Conservation (phyloP, 2,888 invertebrate genomes). For the Adelognathus sp. region DNA sequence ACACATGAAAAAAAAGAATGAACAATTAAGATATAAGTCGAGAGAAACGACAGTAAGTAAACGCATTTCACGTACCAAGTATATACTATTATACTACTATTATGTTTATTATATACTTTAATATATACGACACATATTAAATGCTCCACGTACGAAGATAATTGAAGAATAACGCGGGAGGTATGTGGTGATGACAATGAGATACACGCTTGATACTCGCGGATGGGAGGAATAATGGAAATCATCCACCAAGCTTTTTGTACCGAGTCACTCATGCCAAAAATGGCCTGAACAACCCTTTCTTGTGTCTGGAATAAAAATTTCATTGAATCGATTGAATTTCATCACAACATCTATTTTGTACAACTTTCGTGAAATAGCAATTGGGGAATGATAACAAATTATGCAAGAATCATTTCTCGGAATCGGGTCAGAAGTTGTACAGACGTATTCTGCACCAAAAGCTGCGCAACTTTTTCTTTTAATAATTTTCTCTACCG, state of each 20-base stretch:
- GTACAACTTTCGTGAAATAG: too few relatives aligned
- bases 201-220: conserved; percentile 38
- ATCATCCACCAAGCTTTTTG: conserved; percentile 25
- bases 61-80: conserved; percentile 75
- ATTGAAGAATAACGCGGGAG: conserved; percentile 34
- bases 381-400: too few relatives aligned
- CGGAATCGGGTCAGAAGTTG: neutral
- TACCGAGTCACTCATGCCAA: conserved; percentile 36
- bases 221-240: neutral
- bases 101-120: conserved; percentile 55
- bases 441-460: neutral
- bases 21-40: conserved; percentile 69
- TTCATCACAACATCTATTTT: too few relatives aligned
- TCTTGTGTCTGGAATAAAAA: neutral
- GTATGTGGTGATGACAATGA: conserved; percentile 32
- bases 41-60: conserved; percentile 80
- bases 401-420: too few relatives aligned
- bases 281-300: neutral
- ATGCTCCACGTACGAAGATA: conserved; percentile 21
- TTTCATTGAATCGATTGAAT: too few relatives aligned
- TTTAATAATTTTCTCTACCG: neutral
- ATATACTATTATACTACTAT: conserved; percentile 60
- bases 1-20: conserved; percentile 32
- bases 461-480: neutral
- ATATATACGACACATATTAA: conserved; percentile 32